Conservation (phyloP, 2,888 invertebrate genomes). For the Gasteruption jaculator region DNA sequence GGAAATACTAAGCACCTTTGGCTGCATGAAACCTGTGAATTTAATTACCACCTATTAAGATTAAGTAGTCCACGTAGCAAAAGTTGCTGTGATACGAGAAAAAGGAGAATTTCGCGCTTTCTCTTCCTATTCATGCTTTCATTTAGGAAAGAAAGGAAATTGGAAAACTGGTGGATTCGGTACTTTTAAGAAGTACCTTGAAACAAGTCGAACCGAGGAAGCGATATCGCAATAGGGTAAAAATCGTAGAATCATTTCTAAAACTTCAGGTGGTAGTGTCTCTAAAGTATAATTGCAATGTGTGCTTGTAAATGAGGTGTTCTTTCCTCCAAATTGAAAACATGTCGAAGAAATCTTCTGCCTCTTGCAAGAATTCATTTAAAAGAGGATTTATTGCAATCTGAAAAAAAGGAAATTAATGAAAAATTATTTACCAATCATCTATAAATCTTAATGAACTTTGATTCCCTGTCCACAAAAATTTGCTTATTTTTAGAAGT, state of each 20-base stretch:
- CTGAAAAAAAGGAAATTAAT: slow-evolving; percentile 6
- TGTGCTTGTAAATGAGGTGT: not conserved
- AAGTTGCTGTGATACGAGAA: no score
- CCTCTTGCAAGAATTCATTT: slow-evolving; percentile 28
- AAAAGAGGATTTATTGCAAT: slow-evolving; percentile 11
- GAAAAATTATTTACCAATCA: no score
- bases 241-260: slow-evolving; percentile 41
- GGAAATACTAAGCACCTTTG: no score
- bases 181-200: no score
- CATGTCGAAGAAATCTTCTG: slow-evolving; percentile 15
- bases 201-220: slow-evolving; percentile 38
- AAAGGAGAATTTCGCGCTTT: no score
- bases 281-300: slow-evolving; percentile 29
- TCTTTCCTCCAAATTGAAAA: slow-evolving; percentile 5
- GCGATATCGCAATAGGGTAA: slow-evolving; percentile 39
- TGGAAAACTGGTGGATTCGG: no score
- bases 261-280: slow-evolving; percentile 42
- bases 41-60: no score
- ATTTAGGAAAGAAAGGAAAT: no score
- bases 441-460: not conserved
- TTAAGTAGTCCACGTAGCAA: no score
- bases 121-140: not conserved
- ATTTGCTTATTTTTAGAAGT: not conserved
- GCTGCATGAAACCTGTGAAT: no score
- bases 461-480: not conserved